phyloP scores from a whole-genome alignment of 2,797 vertebrate genomes.

The Psittacula derbiana region DNA sequence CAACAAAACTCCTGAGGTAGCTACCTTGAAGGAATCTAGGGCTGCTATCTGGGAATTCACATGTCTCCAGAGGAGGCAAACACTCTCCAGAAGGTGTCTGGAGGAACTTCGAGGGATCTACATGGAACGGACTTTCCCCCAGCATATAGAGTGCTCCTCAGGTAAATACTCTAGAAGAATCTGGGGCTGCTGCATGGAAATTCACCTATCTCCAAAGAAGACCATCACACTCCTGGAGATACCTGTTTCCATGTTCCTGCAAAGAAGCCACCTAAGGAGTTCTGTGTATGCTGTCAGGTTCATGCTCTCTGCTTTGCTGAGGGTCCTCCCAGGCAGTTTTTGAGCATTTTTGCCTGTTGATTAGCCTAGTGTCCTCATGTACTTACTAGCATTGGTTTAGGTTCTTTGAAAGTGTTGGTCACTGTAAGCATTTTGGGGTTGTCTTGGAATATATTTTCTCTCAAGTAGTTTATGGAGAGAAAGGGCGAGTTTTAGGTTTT shows the following conservation, averaged over 20 bases:
- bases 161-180: neutral
- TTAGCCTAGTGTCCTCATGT: neutral
- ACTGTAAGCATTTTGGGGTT: neutral
- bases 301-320: neutral
- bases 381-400: neutral
- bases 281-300: neutral
- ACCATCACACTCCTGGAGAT: too few species aligned
- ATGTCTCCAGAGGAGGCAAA: neutral
- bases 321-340: neutral
- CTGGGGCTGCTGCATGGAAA: neutral
- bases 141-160: too few species aligned
- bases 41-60: neutral
- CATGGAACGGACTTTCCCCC: too few species aligned
- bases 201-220: neutral
- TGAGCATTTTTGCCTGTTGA: neutral
- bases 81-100: neutral
- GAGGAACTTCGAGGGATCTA: neutral
- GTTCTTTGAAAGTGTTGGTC: neutral
- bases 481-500: neutral
- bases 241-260: neutral
- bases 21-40: neutral
- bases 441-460: neutral
- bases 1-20: neutral
- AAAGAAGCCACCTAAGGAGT: neutral
- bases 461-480: neutral